phyloP scores from a whole-genome alignment of 30 jellyfish, hydroid and myxozoan genomes.

The Pelagia noctiluca region DNA sequence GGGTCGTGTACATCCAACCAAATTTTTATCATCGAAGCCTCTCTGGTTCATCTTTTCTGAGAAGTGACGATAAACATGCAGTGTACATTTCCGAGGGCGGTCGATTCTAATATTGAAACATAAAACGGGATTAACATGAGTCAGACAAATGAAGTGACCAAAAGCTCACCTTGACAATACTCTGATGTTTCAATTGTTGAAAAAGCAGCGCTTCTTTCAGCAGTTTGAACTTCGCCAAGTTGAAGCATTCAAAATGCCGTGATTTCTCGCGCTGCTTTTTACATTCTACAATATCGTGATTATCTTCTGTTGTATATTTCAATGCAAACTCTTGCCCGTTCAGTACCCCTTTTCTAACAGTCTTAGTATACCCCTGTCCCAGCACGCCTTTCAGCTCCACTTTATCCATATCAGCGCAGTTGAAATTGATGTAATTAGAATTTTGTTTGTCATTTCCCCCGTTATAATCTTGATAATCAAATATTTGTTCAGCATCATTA shows the following conservation, averaged over 20 bases:
- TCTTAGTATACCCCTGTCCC: conserved; percentile 76
- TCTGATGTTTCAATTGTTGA: conserved; percentile 60
- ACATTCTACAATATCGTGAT: conserved; percentile 50
- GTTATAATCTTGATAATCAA: not conserved
- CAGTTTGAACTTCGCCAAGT: conserved; percentile 72
- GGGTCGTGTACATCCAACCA: too few species aligned
- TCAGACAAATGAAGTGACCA: not conserved
- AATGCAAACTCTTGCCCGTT: conserved; percentile 48
- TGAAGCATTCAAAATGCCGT: conserved; percentile 53
- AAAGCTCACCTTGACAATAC: conserved; percentile 62
- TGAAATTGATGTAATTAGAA: conserved; percentile 4
- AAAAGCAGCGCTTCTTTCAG: conserved; percentile 68
- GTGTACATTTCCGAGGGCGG: too few species aligned
- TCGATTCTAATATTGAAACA: not conserved
- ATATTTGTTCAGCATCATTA: too few species aligned
- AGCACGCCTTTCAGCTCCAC: conserved; percentile 46
- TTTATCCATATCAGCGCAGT: conserved; percentile 41
- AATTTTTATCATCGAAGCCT: too few species aligned
- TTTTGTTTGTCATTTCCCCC: not conserved
- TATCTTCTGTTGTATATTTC: conserved; percentile 36
- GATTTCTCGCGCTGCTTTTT: conserved; percentile 40
- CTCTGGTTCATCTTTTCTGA: too few species aligned
- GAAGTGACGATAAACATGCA: too few species aligned
- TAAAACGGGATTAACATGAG: not conserved
- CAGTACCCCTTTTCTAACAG: conserved; percentile 52